Conservation (phyloP, 1,140 invertebrate species). For the Chionoecetes opilio region DNA sequence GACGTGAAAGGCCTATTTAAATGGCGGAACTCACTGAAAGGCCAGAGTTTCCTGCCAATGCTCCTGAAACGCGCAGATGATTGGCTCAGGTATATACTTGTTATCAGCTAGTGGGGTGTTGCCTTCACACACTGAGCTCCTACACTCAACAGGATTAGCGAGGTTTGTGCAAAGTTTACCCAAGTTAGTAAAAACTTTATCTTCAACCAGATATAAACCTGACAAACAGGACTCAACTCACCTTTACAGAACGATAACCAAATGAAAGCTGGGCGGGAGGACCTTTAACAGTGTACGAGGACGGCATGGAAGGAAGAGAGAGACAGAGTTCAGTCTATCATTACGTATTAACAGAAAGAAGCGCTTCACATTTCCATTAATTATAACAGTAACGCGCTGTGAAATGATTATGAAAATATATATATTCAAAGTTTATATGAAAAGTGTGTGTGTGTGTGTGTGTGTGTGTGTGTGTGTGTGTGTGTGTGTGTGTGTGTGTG, state of each 20-base stretch:
- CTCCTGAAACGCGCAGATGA: not conserved
- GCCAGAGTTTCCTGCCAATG: not conserved
- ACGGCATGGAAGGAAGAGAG: too few species aligned
- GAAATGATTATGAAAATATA: too few species aligned
- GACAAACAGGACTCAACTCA: not conserved
- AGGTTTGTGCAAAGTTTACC: not conserved
- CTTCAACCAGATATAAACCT: not conserved
- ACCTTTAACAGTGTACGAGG: not conserved
- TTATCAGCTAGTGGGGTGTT: not conserved
- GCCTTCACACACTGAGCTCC: not conserved
- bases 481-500: too few species aligned
- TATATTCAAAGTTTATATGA: too few species aligned
- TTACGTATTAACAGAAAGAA: too few species aligned
- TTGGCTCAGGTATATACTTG: constrained; percentile 1
- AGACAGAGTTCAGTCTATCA: too few species aligned
- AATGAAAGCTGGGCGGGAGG: too few species aligned
- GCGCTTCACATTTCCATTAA: too few species aligned
- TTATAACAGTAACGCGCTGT: too few species aligned
- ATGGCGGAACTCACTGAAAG: not conserved
- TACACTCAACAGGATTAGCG: not conserved
- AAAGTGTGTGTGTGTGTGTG: too few species aligned
- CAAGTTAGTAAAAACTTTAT: not conserved
- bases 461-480: too few species aligned
- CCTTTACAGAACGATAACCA: not conserved
- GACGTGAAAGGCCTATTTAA: constrained; percentile 17